These are phyloP conservation scores for Idaea dimidiata DNA, from an alignment of 2,888 invertebrate species.

Conservation along the genomic window DNA sequence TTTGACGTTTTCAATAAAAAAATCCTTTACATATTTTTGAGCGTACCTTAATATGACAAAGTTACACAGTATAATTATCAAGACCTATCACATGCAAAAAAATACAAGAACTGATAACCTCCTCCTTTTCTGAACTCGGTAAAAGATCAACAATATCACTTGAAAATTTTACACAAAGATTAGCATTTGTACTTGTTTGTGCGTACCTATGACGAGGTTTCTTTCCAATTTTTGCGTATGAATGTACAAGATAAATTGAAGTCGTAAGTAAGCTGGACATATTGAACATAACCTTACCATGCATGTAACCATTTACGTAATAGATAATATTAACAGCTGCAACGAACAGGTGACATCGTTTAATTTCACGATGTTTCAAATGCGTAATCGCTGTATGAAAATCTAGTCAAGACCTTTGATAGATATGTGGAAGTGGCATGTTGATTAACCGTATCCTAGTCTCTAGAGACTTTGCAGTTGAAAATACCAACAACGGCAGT, in stretches of 20 bases:
- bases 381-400: neutral
- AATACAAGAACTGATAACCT: neutral
- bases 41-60: too few relatives aligned
- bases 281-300: neutral
- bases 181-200: neutral
- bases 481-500: too few relatives aligned
- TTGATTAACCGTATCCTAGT: too few relatives aligned
- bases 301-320: neutral
- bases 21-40: too few relatives aligned
- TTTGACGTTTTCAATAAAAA: too few relatives aligned
- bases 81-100: too few relatives aligned
- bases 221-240: neutral
- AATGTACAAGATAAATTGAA: neutral
- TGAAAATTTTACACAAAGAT: neutral
- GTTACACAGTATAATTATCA: too few relatives aligned
- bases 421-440: neutral
- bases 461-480: too few relatives aligned
- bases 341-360: neutral
- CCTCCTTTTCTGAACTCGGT: neutral
- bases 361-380: neutral
- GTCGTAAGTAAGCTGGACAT: neutral
- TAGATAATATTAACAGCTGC: neutral
- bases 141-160: neutral
- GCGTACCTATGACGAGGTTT: neutral
- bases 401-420: neutral